Evolutionary conservation across 2,797 vertebrate species (phyloP).

Genomic region (Ctenopoma multispine): DNA sequence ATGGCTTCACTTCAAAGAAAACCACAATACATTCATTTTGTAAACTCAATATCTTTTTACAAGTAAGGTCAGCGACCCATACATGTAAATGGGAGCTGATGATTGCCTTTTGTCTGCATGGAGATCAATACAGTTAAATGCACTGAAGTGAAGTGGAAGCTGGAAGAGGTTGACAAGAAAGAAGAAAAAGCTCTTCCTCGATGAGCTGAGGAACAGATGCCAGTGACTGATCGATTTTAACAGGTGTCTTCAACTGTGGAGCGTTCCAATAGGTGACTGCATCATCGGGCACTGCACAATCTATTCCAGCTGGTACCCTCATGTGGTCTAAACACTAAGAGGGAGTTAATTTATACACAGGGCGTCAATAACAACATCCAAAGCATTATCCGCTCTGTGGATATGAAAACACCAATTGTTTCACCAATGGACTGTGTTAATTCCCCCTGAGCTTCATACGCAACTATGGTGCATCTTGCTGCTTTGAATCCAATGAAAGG

Average conservation of each 20-base stretch:
- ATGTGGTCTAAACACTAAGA: conserved; percentile 65
- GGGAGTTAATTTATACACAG: conserved; percentile 77
- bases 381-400: conserved; percentile 76
- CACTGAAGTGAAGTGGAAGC: conserved; percentile 71
- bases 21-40: conserved; percentile 89
- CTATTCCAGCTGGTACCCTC: conserved; percentile 67
- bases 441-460: conserved; percentile 43
- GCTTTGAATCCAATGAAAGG: conserved; percentile 25
- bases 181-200: conserved; percentile 37
- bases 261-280: conserved; percentile 58
- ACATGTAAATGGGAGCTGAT: conserved; percentile 92
- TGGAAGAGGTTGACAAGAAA: conserved; percentile 62
- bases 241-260: conserved; percentile 69
- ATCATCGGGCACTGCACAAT: conserved; percentile 47
- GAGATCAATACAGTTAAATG: conserved; percentile 92
- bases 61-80: conserved; percentile 89
- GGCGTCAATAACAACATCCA: conserved; percentile 77
- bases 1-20: conserved; percentile 86
- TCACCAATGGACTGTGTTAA: conserved; percentile 64
- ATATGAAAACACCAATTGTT: conserved; percentile 81
- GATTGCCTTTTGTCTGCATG: conserved; percentile 89
- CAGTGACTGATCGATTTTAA: conserved; percentile 70
- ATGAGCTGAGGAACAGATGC: conserved; percentile 58
- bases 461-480: conserved; percentile 27
- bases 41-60: conserved; percentile 91